Evolutionary conservation across 2,888 invertebrate species (phyloP), one percentile per base, ranked within the genome.

Genomic region (Himalopsyche anomala): DNA sequence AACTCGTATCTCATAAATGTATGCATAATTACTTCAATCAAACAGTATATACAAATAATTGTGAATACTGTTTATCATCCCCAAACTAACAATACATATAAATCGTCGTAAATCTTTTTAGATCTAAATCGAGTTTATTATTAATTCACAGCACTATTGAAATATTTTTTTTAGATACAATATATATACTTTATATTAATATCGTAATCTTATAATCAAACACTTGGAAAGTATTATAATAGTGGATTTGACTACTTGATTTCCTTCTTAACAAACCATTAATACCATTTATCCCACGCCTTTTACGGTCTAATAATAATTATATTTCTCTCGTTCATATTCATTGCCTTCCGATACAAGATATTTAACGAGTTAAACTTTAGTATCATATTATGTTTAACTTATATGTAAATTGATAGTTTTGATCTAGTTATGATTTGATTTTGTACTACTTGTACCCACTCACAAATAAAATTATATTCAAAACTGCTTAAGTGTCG

Each of bases 251-350:
- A n/a, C 15, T 11, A 2, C 4, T 62, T 8, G 4, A 62, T 62
- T 62, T 62, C 62, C 62, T 62, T 9, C 19, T 62, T 62, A 62
- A 62, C 19, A 8, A 9, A 2, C 19, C n/a, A 28, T 62, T 62
- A 4, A 51, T 62, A 19, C 8, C 28, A 19, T 62, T 62, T 19
- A 19, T 19, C 62, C 62, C 62, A 62, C 62, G 19, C 28, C 62
- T 62, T 62, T 62, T 19, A 62, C 62, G 62, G 62, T 62, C 62
- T 62, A 62, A 62, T 62, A 62, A 62, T 62, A 62, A 62, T 62
- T 19, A 8, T 19, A 62, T 62, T 62, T 19, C 9, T 19, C 56
- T 56, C 56, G 19, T 56, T 56, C 19, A 56, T 56, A 56, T 56
- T n/a, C 19, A 62, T 62, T 62, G 19, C 28, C 62, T 62, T 62